These are phyloP conservation scores for Tapirus terrestris DNA, from an alignment of 2,113 vertebrate species.

Conservation along the genomic window DNA sequence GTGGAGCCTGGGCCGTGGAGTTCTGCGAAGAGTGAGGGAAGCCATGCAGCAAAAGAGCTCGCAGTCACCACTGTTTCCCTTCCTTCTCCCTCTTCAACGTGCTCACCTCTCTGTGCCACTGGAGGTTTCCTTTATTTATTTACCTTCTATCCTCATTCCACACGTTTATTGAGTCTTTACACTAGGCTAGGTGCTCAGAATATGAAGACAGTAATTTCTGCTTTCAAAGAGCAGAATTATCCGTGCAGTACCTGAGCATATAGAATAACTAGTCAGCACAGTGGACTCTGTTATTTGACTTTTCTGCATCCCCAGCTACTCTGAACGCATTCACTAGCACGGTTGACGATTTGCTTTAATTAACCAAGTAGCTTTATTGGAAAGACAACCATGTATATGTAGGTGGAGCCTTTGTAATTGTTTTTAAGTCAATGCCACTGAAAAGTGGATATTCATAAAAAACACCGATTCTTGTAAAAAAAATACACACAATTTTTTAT, in stretches of 20 bases:
- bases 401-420: neutral
- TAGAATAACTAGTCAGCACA: neutral
- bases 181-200: neutral
- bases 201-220: neutral
- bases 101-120: neutral
- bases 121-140: neutral
- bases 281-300: neutral
- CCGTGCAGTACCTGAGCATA: neutral
- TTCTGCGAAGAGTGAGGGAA: neutral
- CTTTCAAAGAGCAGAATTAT: neutral
- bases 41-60: neutral
- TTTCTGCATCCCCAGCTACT: neutral
- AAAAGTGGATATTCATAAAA: neutral
- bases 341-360: neutral
- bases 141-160: neutral
- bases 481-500: neutral
- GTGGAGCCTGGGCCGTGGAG: neutral
- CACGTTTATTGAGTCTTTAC: neutral
- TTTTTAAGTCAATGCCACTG: neutral
- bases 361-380: neutral
- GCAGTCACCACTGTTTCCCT: neutral
- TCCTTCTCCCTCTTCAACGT: accelerated
- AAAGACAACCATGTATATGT: neutral
- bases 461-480: neutral
- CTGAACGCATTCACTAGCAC: neutral